Evolutionary conservation across 1,140 invertebrate species (phyloP).

Genomic region (Drosophila asahinai): DNA sequence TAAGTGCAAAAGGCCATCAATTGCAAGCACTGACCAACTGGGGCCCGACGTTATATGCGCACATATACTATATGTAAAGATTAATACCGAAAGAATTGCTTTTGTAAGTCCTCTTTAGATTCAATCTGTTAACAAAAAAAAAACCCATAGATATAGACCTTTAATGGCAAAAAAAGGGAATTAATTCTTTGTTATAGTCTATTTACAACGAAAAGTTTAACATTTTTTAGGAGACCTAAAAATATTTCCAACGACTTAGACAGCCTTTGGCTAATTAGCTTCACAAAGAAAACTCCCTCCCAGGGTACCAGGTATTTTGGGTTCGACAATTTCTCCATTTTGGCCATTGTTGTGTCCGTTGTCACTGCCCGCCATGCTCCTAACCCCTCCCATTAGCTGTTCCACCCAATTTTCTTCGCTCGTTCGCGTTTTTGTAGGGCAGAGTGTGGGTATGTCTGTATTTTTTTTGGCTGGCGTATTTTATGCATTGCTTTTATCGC

Average conservation of each 20-base stretch:
- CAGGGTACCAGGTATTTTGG: constrained; percentile 7
- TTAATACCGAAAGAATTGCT: background rate
- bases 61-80: background rate
- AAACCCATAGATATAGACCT: background rate
- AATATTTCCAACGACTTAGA: too few species aligned
- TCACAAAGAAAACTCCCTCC: too few species aligned
- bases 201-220: too few species aligned
- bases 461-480: constrained; percentile 46
- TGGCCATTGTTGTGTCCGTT: constrained; percentile 12
- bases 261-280: background rate
- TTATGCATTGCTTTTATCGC: constrained; percentile 83
- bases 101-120: background rate
- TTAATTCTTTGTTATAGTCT: too few species aligned
- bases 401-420: constrained; percentile 37
- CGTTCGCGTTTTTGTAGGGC: constrained; percentile 16
- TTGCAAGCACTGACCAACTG: constrained; percentile 1
- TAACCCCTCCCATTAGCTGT: background rate
- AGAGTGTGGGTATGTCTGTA: background rate
- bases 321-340: constrained; percentile 10
- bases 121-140: too few species aligned
- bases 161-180: too few species aligned
- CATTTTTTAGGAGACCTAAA: too few species aligned
- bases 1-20: constrained; percentile 15
- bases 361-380: background rate
- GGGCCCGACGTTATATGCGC: background rate